Conservation (phyloP, 2,888 invertebrate species). For the Pachycephus smyrnensis region DNA sequence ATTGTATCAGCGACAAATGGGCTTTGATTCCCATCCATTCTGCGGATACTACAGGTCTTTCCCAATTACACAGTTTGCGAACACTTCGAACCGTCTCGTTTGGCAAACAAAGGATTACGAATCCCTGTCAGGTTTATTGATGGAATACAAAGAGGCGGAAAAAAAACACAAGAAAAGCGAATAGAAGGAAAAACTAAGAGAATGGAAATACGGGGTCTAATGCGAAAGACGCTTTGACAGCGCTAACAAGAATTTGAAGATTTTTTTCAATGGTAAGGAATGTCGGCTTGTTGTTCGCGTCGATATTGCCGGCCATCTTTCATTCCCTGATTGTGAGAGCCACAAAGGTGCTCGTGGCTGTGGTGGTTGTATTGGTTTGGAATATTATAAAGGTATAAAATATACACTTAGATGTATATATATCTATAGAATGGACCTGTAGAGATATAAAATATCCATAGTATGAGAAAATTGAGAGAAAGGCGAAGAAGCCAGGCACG, state of each 20-base stretch:
- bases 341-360: not conserved
- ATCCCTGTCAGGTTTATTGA: not conserved
- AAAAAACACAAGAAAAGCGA: not conserved
- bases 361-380: not conserved
- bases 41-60: not conserved
- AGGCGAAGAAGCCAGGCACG: constrained; percentile 3
- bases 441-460: not conserved
- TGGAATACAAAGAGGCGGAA: not conserved
- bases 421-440: not conserved
- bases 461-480: constrained; percentile 20
- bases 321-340: not conserved
- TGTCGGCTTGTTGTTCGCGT: not conserved
- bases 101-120: not conserved
- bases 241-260: not conserved
- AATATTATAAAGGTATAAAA: not conserved
- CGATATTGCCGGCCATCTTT: not conserved
- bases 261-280: not conserved
- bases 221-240: not conserved
- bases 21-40: not conserved
- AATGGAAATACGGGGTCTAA: not conserved
- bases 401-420: not conserved
- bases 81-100: not conserved
- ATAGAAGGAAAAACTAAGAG: not conserved
- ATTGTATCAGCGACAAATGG: not conserved
- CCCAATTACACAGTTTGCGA: not conserved